phyloP scores from a whole-genome alignment of 2,797 vertebrate genomes.

The Neopelma chrysocephalum region DNA sequence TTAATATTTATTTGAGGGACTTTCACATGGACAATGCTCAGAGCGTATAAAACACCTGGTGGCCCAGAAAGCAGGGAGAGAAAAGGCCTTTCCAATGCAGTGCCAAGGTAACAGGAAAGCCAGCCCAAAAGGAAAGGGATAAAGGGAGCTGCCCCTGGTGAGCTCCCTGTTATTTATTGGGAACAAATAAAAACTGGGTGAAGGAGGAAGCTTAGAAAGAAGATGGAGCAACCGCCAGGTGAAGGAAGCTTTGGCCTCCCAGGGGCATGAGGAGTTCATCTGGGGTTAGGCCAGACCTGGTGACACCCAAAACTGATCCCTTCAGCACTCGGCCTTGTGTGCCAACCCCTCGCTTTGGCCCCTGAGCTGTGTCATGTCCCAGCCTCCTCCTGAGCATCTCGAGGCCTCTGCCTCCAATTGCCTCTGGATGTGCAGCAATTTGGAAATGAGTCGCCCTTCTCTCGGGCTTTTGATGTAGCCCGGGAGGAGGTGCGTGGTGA shows the following conservation, averaged over 20 bases:
- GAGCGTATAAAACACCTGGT: rapidly evolving
- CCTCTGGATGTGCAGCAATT: not conserved
- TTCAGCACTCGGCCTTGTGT: rapidly evolving
- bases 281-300: not conserved
- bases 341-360: not conserved
- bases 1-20: not conserved
- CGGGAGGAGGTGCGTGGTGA: not conserved
- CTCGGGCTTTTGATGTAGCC: not conserved
- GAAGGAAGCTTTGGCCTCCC: not conserved
- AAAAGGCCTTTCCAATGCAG: not conserved
- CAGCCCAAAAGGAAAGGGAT: not conserved
- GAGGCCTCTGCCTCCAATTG: not conserved
- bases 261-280: not conserved
- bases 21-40: not conserved
- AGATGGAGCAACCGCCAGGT: not conserved
- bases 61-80: not conserved
- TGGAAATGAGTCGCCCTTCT: not conserved
- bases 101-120: not conserved
- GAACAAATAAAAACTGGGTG: rapidly evolving
- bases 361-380: not conserved
- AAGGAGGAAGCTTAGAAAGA: not conserved
- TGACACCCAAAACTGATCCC: not conserved
- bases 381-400: not conserved
- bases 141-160: rapidly evolving
- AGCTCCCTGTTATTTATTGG: not conserved